phyloP scores from a whole-genome alignment of 2,113 vertebrate species.

The Anolis carolinensis region DNA sequence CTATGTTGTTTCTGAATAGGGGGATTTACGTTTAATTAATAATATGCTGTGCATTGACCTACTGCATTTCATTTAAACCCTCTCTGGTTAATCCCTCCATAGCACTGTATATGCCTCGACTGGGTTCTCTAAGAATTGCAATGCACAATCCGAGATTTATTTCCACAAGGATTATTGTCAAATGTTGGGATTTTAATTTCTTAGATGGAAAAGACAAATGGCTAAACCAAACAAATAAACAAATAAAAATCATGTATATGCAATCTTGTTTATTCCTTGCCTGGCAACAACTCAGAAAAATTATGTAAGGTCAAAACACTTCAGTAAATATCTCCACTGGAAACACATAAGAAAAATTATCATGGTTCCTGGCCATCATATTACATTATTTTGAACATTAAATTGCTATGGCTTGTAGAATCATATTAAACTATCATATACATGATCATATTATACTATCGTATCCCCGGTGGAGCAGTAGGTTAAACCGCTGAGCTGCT shows the following conservation, averaged over 20 bases:
- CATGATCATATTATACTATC: too few relatives aligned
- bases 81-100: conserved; percentile 50
- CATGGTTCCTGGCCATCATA: background rate
- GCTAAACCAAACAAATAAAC: background rate
- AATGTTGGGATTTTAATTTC: conserved; percentile 46
- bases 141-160: conserved; percentile 62
- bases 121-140: conserved; percentile 38
- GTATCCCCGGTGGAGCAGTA: too few relatives aligned
- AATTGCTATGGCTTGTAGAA: too few relatives aligned
- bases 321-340: background rate
- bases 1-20: conserved; percentile 28
- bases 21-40: conserved; percentile 70
- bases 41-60: conserved; percentile 34
- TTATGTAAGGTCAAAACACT: background rate
- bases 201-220: conserved; percentile 36
- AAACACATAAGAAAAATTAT: background rate
- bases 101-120: conserved; percentile 19
- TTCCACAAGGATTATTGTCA: conserved; percentile 55
- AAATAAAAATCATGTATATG: background rate
- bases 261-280: background rate
- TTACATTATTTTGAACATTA: too few relatives aligned
- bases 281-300: background rate
- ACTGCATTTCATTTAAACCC: conserved; percentile 26
- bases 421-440: background rate
- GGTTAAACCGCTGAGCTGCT: too few relatives aligned